These are phyloP conservation scores for Drosophila longiperda DNA, from an alignment of 2,888 invertebrate species.

Conservation along the genomic window DNA sequence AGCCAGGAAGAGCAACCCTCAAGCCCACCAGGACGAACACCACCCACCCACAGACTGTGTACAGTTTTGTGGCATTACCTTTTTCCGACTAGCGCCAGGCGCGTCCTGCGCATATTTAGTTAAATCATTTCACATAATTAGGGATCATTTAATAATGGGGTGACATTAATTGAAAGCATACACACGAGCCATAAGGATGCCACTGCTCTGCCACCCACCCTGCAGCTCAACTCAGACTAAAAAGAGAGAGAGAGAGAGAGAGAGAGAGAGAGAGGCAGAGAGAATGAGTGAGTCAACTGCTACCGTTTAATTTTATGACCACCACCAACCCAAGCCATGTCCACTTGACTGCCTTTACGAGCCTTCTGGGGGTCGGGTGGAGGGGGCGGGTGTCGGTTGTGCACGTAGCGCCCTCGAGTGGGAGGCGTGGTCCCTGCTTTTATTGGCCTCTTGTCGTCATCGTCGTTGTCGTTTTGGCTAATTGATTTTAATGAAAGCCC, in stretches of 20 bases:
- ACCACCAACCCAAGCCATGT: constrained; percentile 58
- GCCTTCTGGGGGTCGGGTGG: constrained; percentile 34
- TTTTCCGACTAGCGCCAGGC: constrained; percentile 52
- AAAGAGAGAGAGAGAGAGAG: constrained; percentile 1
- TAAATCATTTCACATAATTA: constrained; percentile 85
- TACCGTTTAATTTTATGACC: constrained; percentile 75
- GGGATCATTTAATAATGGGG: constrained; percentile 85
- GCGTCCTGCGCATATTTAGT: constrained; percentile 73
- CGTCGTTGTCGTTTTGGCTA: constrained; percentile 58
- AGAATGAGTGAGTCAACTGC: constrained; percentile 31
- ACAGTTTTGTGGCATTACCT: constrained; percentile 51
- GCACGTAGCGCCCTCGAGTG: constrained; percentile 44
- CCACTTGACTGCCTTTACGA: constrained; percentile 75
- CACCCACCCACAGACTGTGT: constrained; percentile 29
- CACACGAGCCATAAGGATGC: constrained; percentile 39
- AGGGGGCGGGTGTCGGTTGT: constrained; percentile 58
- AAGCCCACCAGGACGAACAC: not conserved
- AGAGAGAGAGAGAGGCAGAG: not conserved
- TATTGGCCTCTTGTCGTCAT: constrained; percentile 74
- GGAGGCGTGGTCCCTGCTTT: constrained; percentile 73
- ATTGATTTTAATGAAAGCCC: constrained; percentile 77
- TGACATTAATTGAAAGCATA: constrained; percentile 85
- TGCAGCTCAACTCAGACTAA: constrained; percentile 10
- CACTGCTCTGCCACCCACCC: constrained; percentile 26
- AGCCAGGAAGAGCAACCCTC: constrained; percentile 22